These are phyloP conservation scores for Acropternis orthonyx DNA, from an alignment of 2,797 vertebrate species.

Conservation along the genomic window DNA sequence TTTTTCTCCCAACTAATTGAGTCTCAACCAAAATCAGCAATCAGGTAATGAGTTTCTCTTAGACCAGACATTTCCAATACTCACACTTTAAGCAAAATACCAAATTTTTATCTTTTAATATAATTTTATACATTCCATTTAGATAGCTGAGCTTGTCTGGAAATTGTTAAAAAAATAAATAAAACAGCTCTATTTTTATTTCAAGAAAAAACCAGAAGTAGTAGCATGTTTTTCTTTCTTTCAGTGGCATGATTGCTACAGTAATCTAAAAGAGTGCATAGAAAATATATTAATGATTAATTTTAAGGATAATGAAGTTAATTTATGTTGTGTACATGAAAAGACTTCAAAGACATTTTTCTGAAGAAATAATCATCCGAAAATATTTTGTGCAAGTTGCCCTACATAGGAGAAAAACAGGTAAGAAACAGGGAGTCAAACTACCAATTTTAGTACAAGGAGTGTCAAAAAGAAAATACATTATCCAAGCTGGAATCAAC, in stretches of 20 bases:
- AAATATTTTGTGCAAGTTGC: background rate
- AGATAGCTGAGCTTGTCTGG: background rate
- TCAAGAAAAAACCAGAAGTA: background rate
- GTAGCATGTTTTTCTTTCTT: background rate
- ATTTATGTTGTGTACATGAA: background rate
- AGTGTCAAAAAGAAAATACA: background rate
- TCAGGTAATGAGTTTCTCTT: background rate
- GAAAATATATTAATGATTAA: background rate
- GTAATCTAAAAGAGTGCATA: background rate
- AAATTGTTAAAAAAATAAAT: background rate
- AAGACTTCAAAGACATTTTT: background rate
- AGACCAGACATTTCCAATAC: background rate
- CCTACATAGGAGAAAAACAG: background rate
- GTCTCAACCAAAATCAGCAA: background rate
- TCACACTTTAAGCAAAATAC: background rate
- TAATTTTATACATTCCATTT: background rate
- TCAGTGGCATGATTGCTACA: background rate
- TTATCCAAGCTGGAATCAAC: background rate
- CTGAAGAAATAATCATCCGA: background rate
- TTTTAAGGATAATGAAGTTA: background rate
- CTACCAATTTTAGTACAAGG: background rate
- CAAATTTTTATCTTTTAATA: background rate
- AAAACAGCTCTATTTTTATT: background rate
- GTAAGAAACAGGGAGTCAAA: background rate
- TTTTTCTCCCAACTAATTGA: background rate